Percentiles rank a stretch among this genome's conserved stretches.
These are phyloP conservation scores for Nycteola revayana DNA, from an alignment of 2,888 invertebrate species.

Conservation along the genomic window DNA sequence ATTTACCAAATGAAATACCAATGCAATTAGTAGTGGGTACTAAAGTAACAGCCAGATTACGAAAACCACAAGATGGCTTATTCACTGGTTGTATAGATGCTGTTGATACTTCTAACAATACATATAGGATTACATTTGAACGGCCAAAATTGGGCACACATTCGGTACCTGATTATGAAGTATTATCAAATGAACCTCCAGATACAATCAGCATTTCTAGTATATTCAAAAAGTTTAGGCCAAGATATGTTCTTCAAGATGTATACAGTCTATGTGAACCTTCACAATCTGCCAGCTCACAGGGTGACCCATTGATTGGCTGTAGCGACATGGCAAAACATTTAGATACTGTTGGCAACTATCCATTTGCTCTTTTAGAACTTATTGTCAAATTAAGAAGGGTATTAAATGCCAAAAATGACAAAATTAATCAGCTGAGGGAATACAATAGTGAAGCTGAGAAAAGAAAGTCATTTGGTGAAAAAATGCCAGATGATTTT, in stretches of 20 bases:
- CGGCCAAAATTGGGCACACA: constrained; percentile 95
- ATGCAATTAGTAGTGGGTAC: constrained; percentile 97
- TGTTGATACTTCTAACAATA: constrained; percentile 96
- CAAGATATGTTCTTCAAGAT: constrained; percentile 84
- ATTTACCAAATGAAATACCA: constrained; percentile 96
- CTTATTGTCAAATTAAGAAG: constrained; percentile 93
- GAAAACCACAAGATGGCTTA: constrained; percentile 96
- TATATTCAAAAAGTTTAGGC: constrained; percentile 90
- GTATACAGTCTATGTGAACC: constrained; percentile 73
- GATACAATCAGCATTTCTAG: constrained; percentile 94
- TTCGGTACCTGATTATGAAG: constrained; percentile 98
- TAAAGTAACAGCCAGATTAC: constrained; percentile 94
- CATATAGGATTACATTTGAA: constrained; percentile 97
- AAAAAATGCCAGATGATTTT: constrained; percentile 92
- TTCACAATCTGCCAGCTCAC: constrained; percentile 56
- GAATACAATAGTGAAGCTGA: constrained; percentile 96
- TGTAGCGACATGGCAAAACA: constrained; percentile 69
- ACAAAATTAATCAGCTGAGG: constrained; percentile 89
- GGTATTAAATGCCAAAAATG: constrained; percentile 90
- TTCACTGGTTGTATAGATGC: constrained; percentile 97
- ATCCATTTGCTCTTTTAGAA: constrained; percentile 92
- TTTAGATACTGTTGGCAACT: constrained; percentile 86
- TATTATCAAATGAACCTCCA: constrained; percentile 94
- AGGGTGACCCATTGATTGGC: constrained; percentile 88
- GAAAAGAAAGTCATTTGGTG: constrained; percentile 90